Percentiles rank a stretch among this genome's conserved stretches.
Conservation (phyloP, 2,113 vertebrate genomes). For the Dipodomys ordii region DNA sequence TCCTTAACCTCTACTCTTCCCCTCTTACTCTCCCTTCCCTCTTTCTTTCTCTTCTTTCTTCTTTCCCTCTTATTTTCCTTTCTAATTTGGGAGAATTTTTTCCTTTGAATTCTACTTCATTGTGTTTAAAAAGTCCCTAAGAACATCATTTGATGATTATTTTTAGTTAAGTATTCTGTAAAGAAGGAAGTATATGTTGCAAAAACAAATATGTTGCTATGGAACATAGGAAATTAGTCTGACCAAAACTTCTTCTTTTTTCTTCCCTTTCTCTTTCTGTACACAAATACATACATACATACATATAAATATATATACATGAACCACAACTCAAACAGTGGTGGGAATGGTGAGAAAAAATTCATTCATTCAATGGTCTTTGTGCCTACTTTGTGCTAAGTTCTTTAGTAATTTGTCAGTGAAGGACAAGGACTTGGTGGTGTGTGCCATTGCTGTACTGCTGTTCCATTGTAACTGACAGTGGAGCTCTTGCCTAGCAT, state of each 20-base stretch:
- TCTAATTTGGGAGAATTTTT: not conserved
- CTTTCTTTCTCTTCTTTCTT: not conserved
- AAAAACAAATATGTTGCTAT: not conserved
- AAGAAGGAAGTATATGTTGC: not conserved
- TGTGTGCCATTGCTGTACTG: too few species aligned
- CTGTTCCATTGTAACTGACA: too few species aligned
- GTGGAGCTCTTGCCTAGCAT: too few species aligned
- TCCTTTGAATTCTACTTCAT: not conserved
- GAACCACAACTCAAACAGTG: not conserved
- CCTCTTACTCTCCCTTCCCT: not conserved
- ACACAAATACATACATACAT: not conserved
- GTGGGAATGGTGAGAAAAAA: slow-evolving; percentile 1
- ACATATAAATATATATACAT: too few species aligned
- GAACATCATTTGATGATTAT: not conserved
- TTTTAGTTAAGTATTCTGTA: not conserved
- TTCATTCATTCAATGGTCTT: not conserved
- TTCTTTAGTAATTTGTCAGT: not conserved
- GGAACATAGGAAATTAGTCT: not conserved
- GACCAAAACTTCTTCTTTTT: not conserved
- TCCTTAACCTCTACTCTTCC: not conserved
- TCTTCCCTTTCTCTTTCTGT: not conserved
- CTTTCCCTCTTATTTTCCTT: not conserved
- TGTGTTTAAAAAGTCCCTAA: not conserved
- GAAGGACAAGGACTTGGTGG: not conserved
- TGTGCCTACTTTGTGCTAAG: not conserved